Conservation (phyloP, 2,113 vertebrate species). For the Forbesichthys agassizii region DNA sequence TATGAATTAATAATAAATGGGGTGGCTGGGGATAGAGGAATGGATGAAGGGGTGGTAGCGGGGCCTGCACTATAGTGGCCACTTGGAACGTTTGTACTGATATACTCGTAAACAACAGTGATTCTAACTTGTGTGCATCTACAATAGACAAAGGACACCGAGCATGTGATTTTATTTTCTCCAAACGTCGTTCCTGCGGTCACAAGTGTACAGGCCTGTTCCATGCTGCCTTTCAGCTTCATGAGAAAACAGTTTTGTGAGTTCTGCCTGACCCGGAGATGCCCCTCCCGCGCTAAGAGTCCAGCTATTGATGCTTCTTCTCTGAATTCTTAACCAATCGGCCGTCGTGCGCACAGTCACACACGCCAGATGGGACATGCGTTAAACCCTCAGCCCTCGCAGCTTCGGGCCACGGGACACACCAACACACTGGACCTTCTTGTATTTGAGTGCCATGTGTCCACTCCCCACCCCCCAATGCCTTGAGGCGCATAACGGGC, state of each 20-base stretch:
- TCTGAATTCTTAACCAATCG: conserved; percentile 62
- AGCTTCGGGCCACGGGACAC: conserved; percentile 67
- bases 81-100: neutral
- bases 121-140: conserved; percentile 1
- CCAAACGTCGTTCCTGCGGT: conserved; percentile 15
- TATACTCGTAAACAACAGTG: conserved; percentile 19
- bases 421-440: conserved; percentile 70
- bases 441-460: conserved; percentile 69
- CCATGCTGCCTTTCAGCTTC: conserved; percentile 1
- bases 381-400: conserved; percentile 72
- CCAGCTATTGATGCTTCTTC: conserved; percentile 58
- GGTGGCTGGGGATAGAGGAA: conserved; percentile 27
- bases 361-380: conserved; percentile 74
- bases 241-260: conserved; percentile 44
- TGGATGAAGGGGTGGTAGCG: conserved; percentile 42
- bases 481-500: conserved; percentile 69
- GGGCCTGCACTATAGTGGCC: conserved; percentile 34
- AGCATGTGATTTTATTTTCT: conserved; percentile 27
- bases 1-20: conserved; percentile 62
- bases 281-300: conserved; percentile 57
- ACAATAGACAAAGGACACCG: neutral
- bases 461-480: conserved; percentile 55
- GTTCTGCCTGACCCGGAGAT: conserved; percentile 55
- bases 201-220: conserved; percentile 1
- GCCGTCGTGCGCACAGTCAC: conserved; percentile 68